Conservation (phyloP, 2,797 vertebrate species). For the Limosa lapponica region DNA sequence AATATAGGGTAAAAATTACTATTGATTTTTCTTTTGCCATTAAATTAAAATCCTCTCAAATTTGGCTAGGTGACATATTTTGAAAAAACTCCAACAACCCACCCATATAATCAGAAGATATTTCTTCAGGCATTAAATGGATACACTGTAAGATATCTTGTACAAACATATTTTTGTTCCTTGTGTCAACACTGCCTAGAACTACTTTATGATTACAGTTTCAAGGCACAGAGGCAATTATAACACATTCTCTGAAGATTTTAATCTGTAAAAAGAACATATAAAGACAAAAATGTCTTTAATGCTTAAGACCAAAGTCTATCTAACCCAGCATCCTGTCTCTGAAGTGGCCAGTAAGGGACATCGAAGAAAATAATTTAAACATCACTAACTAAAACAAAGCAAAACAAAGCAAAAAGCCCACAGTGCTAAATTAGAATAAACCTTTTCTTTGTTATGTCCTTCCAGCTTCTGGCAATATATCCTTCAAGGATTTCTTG, state of each 20-base stretch:
- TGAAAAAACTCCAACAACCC: neutral
- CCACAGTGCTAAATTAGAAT: neutral
- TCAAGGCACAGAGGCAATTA: constrained; percentile 19
- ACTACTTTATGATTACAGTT: neutral
- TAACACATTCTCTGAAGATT: constrained; percentile 10
- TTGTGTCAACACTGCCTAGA: neutral
- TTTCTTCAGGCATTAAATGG: neutral
- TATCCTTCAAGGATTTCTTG: neutral
- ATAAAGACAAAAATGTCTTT: constrained; percentile 10
- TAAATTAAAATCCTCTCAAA: neutral
- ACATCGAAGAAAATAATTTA: neutral
- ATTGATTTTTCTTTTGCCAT: neutral
- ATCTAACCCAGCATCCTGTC: neutral
- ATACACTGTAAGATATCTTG: neutral
- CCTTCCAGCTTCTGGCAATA: neutral
- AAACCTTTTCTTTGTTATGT: neutral
- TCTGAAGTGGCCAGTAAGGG: neutral
- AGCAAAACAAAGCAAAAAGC: neutral
- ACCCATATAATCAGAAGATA: neutral
- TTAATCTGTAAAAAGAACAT: neutral
- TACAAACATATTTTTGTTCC: constrained; percentile 4
- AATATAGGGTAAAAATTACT: neutral
- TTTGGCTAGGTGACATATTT: neutral
- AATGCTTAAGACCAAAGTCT: neutral
- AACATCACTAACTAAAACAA: neutral